Base-by-base conservation (phyloP, 2,797 vertebrate genomes). In the Poeciliopsis paucimaculata region DNA sequence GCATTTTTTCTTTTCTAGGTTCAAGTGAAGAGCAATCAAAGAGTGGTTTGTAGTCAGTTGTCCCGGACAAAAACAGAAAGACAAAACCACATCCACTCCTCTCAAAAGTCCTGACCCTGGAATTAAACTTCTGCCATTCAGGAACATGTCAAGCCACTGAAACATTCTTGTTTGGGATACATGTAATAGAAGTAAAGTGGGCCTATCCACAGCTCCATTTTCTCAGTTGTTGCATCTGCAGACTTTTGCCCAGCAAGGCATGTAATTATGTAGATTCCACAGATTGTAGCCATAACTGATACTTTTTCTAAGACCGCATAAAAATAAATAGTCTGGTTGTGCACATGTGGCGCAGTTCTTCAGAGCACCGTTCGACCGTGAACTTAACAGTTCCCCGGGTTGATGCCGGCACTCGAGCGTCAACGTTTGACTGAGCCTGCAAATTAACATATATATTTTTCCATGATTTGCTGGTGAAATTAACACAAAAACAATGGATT, bases 221-320 rank as follows among this genome's bases (percentile, higher is more conserved):
- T 89, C 80, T 75, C 53, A 80, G 82, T 87, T 93, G 83, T 84
- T 93, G 82, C 84, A 89, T 91, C 88, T 87, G 86, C 91, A 75
- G 85, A 87, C 87, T 87, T 72, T 71, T 87, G 78, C 75, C 84
- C 68, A 43, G 60, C 78, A 73, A 92, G 84, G 73, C 74, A 51
- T 92, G 84, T 86, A 93, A 93, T 95, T 94, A 93, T 87, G 76
- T 79, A 84, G 83, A 95, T 95, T 94, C 94, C 91, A 86, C 83
- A 90, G 87, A 95, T 94, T 93, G 84, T 84, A 86, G 82, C 90
- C 41, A 90, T 92, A 94, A 93, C 88, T 89, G 82, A 51, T 89
- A 64, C 85, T 85, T 91, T 86, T 81, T 80, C 78, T 73, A 36
- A 79, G 76, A 93, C 94, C 91, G 70, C 91, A 91, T 73, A 82